Evolutionary conservation across 2,888 invertebrate species (phyloP), one percentile per base, ranked within the genome.

Genomic region (Euzetes globulus): DNA sequence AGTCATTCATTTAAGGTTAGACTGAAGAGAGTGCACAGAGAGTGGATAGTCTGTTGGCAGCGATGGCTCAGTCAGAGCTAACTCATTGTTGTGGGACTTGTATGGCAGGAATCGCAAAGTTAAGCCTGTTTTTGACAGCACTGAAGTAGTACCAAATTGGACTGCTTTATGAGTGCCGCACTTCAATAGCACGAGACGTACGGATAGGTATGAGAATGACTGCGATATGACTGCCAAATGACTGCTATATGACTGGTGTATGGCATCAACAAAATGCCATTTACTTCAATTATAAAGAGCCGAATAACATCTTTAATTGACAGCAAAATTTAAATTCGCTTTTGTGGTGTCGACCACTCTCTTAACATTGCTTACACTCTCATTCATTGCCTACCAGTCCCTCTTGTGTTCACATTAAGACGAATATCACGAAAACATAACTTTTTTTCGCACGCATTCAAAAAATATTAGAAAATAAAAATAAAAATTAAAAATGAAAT

Each of bases 241-340:
- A 58, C 27, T 60, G 29, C 25, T 17, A 60, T 15, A 60, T 60
- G 60, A 60, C 60, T 60, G 60, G 29, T 60, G n/a, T 60, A 60
- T 60, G 29, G 60, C 55, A 50, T 55, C n/a, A 55, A 25, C 60
- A 60, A 60, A 60, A 60, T 60, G 60, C 60, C 60, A 60, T 60
- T 60, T 60, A 60, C 60, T 60, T 60, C 60, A 29, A 33, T 60
- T 60, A 60, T 60, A 29, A 60, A 22, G 33, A 29, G 29, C 60
- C 27, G 27, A 60, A 60, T 25, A 25, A 60, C 60, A 60, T 25
- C 27, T 60, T 60, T 60, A 60, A 60, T 60, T 60, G 60, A 60
- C 60, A 60, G 60, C 60, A 29, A 33, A 60, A 60, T 60, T 60
- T 60, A 60, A 60, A 60, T 60, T 27, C 60, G 9, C 60, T 60